Evolutionary conservation across 1,140 invertebrate species (phyloP).

Genomic region (Pseudomyrmex concolor): DNA sequence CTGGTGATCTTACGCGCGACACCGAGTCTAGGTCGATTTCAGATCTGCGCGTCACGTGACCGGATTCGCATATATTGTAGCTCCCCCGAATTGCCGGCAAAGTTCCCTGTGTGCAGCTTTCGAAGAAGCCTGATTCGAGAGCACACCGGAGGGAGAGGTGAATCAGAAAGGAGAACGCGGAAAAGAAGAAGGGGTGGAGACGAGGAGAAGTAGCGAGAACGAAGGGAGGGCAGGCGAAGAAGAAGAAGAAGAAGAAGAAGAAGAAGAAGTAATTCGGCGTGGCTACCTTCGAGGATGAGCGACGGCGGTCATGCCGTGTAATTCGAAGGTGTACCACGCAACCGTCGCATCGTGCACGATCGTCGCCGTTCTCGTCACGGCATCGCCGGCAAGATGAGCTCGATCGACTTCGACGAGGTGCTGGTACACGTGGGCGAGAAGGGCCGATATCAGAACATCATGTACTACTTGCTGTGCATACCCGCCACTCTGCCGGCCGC

Average conservation of each 20-base stretch:
- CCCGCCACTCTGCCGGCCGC: conserved; percentile 89
- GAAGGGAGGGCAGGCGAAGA: background rate
- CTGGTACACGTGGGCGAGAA: conserved; percentile 88
- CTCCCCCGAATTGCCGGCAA: conserved; percentile 10
- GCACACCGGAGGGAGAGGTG: conserved; percentile 5
- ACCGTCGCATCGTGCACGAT: conserved; percentile 62
- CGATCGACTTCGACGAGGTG: conserved; percentile 89
- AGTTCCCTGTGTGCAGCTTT: background rate
- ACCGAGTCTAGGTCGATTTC: background rate
- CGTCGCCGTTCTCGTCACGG: conserved; percentile 54
- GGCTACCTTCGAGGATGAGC: conserved; percentile 59
- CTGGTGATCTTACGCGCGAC: conserved; percentile 29
- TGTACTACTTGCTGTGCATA: conserved; percentile 89
- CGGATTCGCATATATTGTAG: background rate
- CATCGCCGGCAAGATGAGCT: conserved; percentile 82
- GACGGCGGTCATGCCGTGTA: conserved; percentile 73
- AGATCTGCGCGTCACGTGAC: background rate
- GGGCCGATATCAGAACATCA: conserved; percentile 89
- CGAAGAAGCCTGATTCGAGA: conserved; percentile 11
- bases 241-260: conserved; percentile 19
- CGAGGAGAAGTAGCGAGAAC: background rate
- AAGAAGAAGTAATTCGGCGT: conserved; percentile 39
- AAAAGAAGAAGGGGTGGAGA: too few species aligned
- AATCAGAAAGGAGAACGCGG: too few species aligned
- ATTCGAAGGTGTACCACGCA: conserved; percentile 66